Percentiles rank a stretch among this genome's conserved stretches.
phyloP scores from a whole-genome alignment of 2,113 vertebrate genomes.

The Triplophysa dalaica region DNA sequence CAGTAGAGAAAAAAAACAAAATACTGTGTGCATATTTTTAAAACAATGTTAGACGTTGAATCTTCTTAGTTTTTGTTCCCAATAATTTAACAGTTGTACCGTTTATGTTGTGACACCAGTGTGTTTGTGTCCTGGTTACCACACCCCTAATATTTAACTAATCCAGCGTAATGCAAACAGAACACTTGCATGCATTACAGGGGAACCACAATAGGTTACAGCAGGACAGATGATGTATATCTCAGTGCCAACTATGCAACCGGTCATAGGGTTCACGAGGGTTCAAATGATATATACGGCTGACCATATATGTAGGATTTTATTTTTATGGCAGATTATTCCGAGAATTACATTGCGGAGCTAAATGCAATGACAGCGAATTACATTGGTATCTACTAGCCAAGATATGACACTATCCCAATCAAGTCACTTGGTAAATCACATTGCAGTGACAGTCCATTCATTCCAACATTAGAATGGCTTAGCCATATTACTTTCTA shows the following conservation, averaged over 20 bases:
- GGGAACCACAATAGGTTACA: background rate
- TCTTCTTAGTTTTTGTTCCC: too few species aligned
- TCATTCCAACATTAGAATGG: background rate
- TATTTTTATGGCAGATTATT: background rate
- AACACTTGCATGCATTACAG: constrained; percentile 18
- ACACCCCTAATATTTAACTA: constrained; percentile 4
- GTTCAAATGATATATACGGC: too few species aligned
- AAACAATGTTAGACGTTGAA: too few species aligned
- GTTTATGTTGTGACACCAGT: background rate
- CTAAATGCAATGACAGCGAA: background rate
- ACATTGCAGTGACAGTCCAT: constrained; percentile 1
- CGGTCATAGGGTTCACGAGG: too few species aligned
- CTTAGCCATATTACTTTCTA: background rate
- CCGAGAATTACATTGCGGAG: background rate
- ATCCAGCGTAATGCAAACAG: background rate
- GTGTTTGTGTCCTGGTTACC: background rate
- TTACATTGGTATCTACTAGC: background rate
- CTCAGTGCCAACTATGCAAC: background rate
- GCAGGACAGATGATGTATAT: background rate
- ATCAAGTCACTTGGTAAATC: constrained; percentile 25
- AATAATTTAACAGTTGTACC: background rate
- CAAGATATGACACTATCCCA: background rate
- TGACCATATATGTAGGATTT: too few species aligned
- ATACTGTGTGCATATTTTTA: too few species aligned
- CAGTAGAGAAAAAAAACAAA: too few species aligned